Base-by-base conservation (phyloP, 2,888 invertebrate genomes). In the Entomobrya proxima region DNA sequence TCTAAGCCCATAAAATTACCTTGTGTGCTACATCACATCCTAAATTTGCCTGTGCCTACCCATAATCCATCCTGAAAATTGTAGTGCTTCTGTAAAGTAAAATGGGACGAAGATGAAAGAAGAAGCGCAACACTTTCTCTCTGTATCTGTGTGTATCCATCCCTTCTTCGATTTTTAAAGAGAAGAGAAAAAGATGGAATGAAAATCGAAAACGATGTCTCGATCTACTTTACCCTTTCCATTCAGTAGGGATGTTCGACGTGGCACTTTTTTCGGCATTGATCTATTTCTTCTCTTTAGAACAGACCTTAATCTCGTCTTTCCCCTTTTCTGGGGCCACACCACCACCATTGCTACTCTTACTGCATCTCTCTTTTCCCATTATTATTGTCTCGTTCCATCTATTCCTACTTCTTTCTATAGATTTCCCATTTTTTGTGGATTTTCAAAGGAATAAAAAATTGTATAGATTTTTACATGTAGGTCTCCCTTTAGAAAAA, bases 211-310 rank as follows among this genome's bases (percentile, higher is more conserved):
- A 37, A 40, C 67, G 67, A 40, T 67, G 55, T 55, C 55, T 55
- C 24, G 27, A 55, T 55, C 55, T 55, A 55, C 27, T 55, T 55
- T 55, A 55, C 13, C 55, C 21, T 6, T 24, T 55, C 4, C 13
- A 27, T 61, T 27, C n/a, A 32, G 18, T 3, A 61, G 58, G 5
- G 11, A 61, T 32, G 32, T 32, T 32, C n/a, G 30, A 15, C 32
- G 32, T 61, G 58, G 32, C 58, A 32, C 32, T 61, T 61, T 55
- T 61, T 32, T 55, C 44, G 61, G 77, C 77, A 77, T 77, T 77
- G 77, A 77, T 77, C 58, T 61, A 77, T 77, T 76, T 61, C 30
- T 61, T 61, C 15, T 32, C n/a, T 32, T 2, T n/a, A 30, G 32
- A 13, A 61, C n/a, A n/a, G 21, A 30, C 40, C 61, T 32, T 78